Conservation (phyloP, 1,140 invertebrate genomes). For the Muscidifurax raptorellus region DNA sequence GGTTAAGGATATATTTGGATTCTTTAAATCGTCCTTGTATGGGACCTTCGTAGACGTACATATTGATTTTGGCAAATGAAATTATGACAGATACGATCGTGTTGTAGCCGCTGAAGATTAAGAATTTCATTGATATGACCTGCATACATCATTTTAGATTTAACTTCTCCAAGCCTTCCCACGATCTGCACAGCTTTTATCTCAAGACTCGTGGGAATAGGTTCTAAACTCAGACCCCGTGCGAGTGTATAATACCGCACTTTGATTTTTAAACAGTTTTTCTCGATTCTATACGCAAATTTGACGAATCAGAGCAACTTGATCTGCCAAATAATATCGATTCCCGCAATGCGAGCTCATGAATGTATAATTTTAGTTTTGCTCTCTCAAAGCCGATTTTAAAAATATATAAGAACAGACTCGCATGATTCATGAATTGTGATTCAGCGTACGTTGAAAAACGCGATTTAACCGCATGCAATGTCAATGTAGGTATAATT, state of each 20-base stretch:
- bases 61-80: not conserved
- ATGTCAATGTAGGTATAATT: conserved; percentile 12
- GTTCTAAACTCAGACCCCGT: not conserved
- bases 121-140: no score
- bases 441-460: not conserved
- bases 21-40: not conserved
- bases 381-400: not conserved
- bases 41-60: not conserved
- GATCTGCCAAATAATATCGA: no score
- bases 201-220: conserved; percentile 8
- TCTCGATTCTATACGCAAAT: no score
- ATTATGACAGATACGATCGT: no score
- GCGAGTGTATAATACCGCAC: no score
- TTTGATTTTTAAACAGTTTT: not conserved
- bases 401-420: not conserved
- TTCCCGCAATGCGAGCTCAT: no score
- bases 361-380: not conserved
- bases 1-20: not conserved
- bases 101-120: no score
- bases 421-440: conserved; percentile 13
- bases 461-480: conserved; percentile 26
- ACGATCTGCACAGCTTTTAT: conserved; percentile 27
- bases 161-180: not conserved
- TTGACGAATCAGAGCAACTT: no score
- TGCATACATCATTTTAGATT: not conserved